phyloP scores from a whole-genome alignment of 2,113 vertebrate species.

The Myotis davidii region DNA sequence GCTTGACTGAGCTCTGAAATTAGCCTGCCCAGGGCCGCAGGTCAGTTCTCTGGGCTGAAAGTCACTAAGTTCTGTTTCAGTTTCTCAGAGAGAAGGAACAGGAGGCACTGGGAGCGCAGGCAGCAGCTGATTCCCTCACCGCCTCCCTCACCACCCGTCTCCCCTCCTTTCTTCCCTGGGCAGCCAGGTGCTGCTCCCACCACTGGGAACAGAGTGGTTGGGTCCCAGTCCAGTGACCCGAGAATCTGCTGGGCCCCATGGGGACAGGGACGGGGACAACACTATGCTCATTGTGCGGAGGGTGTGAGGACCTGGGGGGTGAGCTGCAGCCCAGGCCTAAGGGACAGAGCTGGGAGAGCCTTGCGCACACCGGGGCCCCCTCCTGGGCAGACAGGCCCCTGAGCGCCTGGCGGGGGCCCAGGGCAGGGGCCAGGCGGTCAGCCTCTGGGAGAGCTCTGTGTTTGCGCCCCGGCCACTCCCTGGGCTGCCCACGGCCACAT shows the following conservation, averaged over 20 bases:
- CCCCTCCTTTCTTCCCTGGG: too few relatives aligned
- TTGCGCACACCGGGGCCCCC: accelerated
- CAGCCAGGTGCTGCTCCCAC: too few relatives aligned
- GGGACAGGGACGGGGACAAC: too few relatives aligned
- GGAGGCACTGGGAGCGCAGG: too few relatives aligned
- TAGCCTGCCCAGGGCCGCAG: not conserved
- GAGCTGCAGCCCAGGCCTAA: not conserved
- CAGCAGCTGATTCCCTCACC: too few relatives aligned
- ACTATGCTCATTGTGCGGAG: too few relatives aligned
- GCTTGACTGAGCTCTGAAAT: not conserved
- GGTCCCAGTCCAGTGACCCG: not conserved
- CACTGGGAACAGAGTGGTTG: accelerated
- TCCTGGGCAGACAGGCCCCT: not conserved
- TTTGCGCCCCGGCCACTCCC: too few relatives aligned
- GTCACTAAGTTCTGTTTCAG: not conserved
- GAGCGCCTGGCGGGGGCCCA: too few relatives aligned
- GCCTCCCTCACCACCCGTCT: too few relatives aligned
- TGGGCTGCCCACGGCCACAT: accelerated
- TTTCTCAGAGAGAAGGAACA: not conserved
- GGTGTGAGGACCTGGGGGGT: not conserved
- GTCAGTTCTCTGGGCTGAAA: not conserved
- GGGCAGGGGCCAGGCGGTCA: too few relatives aligned
- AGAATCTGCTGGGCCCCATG: not conserved
- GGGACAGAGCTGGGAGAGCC: not conserved
- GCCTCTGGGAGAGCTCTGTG: not conserved